Evolutionary conservation across 2,888 invertebrate genomes (phyloP), one percentile per base, ranked within the genome.

Genomic region (Drosophila barbarae): DNA sequence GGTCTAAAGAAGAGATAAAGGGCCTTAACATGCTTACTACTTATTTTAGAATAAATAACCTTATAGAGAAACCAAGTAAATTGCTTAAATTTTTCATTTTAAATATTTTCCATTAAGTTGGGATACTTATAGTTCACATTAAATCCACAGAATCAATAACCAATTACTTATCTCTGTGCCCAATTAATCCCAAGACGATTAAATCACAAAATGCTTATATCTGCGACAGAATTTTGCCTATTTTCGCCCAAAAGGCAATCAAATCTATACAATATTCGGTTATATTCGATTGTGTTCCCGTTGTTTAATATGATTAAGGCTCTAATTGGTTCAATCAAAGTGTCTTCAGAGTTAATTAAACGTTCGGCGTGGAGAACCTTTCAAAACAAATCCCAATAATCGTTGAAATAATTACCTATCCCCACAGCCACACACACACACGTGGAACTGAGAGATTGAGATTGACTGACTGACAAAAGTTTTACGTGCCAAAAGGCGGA

Each of bases 321-420:
- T 46, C 69, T 72, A 81, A 77, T 77, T 81, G 73, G 56, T 55
- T 67, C 58, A 81, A 81, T 77, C 73, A 81, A 77, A 81, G 70
- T 75, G 70, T 60, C 73, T 70, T 69, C 59, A 36, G 60, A 66
- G 66, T 75, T 81, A 76, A 81, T 81, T 75, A 69, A 72, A 52
- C 49, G 61, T 51, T 49, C 53, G 32, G 53, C 26, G 46, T 32
- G 7, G 42, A 30, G 61, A 35, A 51, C 52, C 68, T 65, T 67
- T 68, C 56, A 23, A 49, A 73, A 53, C 58, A 69, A 66, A 72
- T 74, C 51, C 61, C 49, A 47, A 68, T 76, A 77, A 77, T 75
- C 49, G 41, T 42, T 26, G 23, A 44, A 51, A 63, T 51, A 69
- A 41, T 56, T 47, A 70, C 23, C 38, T 34, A 70, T 38, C 13